These are phyloP conservation scores for Matsumurasca onukii DNA, from an alignment of 1,140 invertebrate species.

Conservation along the genomic window DNA sequence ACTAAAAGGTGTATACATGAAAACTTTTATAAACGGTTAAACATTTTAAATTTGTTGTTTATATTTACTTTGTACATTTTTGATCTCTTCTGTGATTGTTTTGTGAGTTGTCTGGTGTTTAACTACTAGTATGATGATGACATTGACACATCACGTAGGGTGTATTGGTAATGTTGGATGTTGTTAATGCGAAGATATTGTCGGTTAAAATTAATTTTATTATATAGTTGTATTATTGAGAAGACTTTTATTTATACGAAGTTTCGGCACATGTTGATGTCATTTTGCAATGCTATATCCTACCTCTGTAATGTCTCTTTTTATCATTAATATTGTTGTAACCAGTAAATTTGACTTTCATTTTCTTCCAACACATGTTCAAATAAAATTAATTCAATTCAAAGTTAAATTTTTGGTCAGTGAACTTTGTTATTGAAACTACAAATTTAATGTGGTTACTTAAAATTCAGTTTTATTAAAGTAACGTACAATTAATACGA, in stretches of 20 bases:
- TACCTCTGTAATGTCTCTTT: constrained; percentile 20
- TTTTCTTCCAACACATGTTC: too few species aligned
- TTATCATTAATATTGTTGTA: constrained; percentile 24
- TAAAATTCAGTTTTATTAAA: too few species aligned
- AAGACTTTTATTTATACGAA: constrained; percentile 23
- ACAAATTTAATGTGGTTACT: too few species aligned
- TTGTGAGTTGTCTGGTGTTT: neutral
- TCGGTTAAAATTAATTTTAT: neutral
- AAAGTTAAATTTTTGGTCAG: too few species aligned
- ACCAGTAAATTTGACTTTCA: neutral
- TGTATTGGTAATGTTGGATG: neutral
- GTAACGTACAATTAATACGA: too few species aligned
- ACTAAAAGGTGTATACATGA: neutral
- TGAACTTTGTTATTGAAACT: too few species aligned
- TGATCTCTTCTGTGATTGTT: constrained; percentile 15
- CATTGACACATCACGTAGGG: neutral
- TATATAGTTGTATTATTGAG: constrained; percentile 4
- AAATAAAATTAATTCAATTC: too few species aligned
- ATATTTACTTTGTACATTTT: neutral
- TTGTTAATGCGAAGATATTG: neutral
- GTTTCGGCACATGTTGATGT: neutral
- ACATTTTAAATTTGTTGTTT: constrained; percentile 12
- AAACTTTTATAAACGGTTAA: constrained; percentile 8
- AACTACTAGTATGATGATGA: too few species aligned
- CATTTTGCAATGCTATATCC: neutral